Base-by-base conservation (phyloP, 2,113 vertebrate species). In the Equus quagga region DNA sequence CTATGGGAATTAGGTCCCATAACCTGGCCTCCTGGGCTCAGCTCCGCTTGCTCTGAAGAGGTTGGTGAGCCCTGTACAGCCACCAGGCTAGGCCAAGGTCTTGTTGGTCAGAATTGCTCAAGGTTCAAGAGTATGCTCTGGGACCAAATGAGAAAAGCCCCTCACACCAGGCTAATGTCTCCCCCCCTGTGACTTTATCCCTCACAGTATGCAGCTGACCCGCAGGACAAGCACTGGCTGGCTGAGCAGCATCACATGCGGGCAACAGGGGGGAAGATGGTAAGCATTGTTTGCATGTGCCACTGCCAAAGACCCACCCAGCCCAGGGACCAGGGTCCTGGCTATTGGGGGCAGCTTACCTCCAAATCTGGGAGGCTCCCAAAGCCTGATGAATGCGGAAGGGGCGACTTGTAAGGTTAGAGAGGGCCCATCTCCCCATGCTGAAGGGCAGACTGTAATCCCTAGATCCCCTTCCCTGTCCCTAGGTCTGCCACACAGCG, bases 241-340 rank as follows among this genome's bases (percentile, higher is more conserved):
- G 99, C 99, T 21, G 99, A 99, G 97, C 98, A 99, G 97, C 99
- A 99, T 93, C 99, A 99, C 98, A 99, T 99, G 99, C 99, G 99
- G 97, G 99, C 99, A 8, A 99, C 99, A 0, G 99, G 99, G 83
- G 99, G 99, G n/a, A 99, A 99, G 98, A 99, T 99, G 99, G 99
- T 99, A 98, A 99, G 99, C 98, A 9, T 10, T 44, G 0, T 9
- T 81, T 73, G 18, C 21, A 36, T 0, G 3, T 5, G 41, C 65
- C n/a, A 3, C 56, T 89, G 94, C 90, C 58, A 33, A 5, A 36
- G 64, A 5, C 49, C 36, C 62, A 8, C 41, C 33, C 3, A 72
- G 19, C 44, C 51, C 46, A 4, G 19, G 36, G 15, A 26, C 41
- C 65, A 24, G 15, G 36, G 67, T 23, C 75, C 64, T 46, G 46